Conservation (phyloP, 2,888 invertebrate genomes). For the Leucania comma region DNA sequence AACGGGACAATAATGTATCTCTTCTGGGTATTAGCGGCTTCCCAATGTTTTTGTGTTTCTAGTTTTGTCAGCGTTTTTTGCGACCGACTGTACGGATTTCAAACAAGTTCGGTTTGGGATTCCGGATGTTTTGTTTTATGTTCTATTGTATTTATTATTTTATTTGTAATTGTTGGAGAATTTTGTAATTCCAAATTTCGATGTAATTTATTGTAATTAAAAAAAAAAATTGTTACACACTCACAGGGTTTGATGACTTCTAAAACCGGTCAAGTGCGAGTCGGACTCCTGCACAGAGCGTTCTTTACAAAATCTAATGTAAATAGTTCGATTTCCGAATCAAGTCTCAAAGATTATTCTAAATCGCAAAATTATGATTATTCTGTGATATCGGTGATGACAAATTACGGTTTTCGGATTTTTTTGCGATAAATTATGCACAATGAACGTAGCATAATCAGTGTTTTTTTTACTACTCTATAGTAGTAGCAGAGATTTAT, state of each 20-base stretch:
- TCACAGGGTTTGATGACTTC: background rate
- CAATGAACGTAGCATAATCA: too few species aligned
- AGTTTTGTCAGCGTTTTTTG: conserved; percentile 53
- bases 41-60: conserved; percentile 54
- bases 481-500: too few species aligned
- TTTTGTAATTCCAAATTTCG: conserved; percentile 5
- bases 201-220: background rate
- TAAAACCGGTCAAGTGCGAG: background rate
- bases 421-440: too few species aligned
- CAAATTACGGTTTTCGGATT: too few species aligned
- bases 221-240: too few species aligned
- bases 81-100: conserved; percentile 31
- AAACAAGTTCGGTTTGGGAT: conserved; percentile 26
- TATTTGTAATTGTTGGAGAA: conserved; percentile 9
- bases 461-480: too few species aligned
- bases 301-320: too few species aligned
- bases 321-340: too few species aligned
- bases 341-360: too few species aligned
- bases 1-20: conserved; percentile 60
- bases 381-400: too few species aligned
- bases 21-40: conserved; percentile 46
- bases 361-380: too few species aligned
- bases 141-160: background rate
- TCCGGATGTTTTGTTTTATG: conserved; percentile 14
- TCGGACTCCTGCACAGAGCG: too few species aligned